Evolutionary conservation across 2,113 vertebrate species (phyloP).

Genomic region (Pygoscelis adeliae): DNA sequence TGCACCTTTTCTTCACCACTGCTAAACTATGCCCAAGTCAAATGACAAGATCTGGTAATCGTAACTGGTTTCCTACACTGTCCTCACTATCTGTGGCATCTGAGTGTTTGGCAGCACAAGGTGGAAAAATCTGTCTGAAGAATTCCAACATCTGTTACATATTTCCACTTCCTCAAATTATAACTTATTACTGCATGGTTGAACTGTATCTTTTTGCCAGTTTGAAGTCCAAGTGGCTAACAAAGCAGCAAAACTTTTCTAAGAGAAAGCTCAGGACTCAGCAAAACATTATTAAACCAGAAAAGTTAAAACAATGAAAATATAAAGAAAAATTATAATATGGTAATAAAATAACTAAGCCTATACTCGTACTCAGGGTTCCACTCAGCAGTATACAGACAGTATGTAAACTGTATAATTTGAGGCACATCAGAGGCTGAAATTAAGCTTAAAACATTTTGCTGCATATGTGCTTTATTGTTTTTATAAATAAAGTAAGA

Average conservation of each 20-base stretch:
- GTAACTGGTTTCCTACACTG: not conserved
- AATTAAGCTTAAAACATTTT: not conserved
- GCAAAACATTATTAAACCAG: not conserved
- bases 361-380: not conserved
- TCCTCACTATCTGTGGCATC: constrained; percentile 55
- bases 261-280: not conserved
- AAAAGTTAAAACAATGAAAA: not conserved
- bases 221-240: constrained; percentile 25
- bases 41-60: constrained; percentile 3
- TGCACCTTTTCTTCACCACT: not conserved
- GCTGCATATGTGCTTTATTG: not conserved
- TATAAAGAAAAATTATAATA: not conserved
- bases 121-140: constrained; percentile 59
- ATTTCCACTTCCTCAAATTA: constrained; percentile 69
- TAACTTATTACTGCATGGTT: constrained; percentile 43
- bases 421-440: not conserved
- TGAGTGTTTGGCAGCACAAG: constrained; percentile 1
- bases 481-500: not conserved
- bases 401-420: not conserved
- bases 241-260: not conserved
- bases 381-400: not conserved
- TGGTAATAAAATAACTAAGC: not conserved
- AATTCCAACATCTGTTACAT: constrained; percentile 65
- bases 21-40: not conserved
- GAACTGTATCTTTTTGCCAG: constrained; percentile 33